Percentiles rank a stretch among this genome's conserved stretches.
These are phyloP conservation scores for Patella ulyssiponensis DNA, from an alignment of 2,888 invertebrate genomes.

Conservation along the genomic window DNA sequence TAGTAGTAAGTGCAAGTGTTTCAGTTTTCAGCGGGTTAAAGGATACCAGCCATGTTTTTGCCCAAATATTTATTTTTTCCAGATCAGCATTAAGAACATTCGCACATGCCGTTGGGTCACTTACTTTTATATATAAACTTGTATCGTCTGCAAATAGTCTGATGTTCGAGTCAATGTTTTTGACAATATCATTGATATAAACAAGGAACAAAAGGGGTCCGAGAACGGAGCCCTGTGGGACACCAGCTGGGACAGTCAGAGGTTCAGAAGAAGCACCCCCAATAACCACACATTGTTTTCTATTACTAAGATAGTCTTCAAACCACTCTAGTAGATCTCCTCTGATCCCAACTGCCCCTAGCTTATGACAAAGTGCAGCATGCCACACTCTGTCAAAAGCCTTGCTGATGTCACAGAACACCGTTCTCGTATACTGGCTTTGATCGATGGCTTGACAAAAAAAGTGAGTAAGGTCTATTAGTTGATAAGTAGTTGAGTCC, in stretches of 20 bases:
- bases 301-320: background rate
- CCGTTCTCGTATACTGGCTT: background rate
- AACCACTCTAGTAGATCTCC: constrained; percentile 1
- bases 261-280: background rate
- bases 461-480: background rate
- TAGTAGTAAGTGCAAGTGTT: no score
- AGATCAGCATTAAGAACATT: no score
- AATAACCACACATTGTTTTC: background rate
- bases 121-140: no score
- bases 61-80: no score
- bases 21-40: no score
- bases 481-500: constrained; percentile 4
- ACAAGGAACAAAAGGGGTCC: no score
- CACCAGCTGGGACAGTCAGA: background rate
- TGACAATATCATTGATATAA: no score
- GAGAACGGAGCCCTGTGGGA: constrained; percentile 1
- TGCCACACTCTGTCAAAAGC: background rate
- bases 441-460: constrained; percentile 6
- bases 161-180: no score
- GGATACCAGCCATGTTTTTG: no score
- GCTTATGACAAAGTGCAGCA: constrained; percentile 6
- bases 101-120: no score
- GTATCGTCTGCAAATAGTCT: no score
- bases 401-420: no score
- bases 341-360: background rate